phyloP scores from a whole-genome alignment of 1,140 invertebrate genomes.

The Meteorus sp. region DNA sequence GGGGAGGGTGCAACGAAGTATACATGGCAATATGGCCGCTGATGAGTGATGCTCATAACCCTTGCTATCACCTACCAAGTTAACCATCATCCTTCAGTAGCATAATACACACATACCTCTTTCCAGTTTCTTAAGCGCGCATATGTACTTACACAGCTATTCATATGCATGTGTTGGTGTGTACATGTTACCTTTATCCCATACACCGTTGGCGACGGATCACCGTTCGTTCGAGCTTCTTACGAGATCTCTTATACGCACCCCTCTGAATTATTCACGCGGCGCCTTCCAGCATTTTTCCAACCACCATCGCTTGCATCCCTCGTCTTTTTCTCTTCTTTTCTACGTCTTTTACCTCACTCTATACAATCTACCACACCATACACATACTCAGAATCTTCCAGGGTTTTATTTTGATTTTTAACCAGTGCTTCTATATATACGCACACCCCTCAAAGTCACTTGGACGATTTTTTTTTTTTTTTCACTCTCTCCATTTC shows the following conservation, averaged over 20 bases:
- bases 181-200: too few species aligned
- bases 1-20: constrained; percentile 31
- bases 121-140: too few species aligned
- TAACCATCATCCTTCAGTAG: too few species aligned
- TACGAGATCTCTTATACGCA: constrained; percentile 26
- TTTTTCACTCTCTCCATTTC: too few species aligned
- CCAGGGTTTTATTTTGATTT: constrained; percentile 11
- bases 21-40: constrained; percentile 55
- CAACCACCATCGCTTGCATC: constrained; percentile 6
- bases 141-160: not conserved
- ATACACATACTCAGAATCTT: not conserved
- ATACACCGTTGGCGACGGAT: too few species aligned
- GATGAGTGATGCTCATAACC: constrained; percentile 58
- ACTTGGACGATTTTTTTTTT: not conserved
- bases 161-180: too few species aligned
- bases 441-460: not conserved
- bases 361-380: not conserved
- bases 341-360: too few species aligned
- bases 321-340: too few species aligned
- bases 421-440: constrained; percentile 7
- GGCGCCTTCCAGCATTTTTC: constrained; percentile 25
- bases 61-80: constrained; percentile 46
- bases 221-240: constrained; percentile 27
- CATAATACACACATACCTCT: too few species aligned
- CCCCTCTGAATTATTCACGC: constrained; percentile 24